phyloP scores from a whole-genome alignment of 2,888 invertebrate species.

The Lucinisca nassula region DNA sequence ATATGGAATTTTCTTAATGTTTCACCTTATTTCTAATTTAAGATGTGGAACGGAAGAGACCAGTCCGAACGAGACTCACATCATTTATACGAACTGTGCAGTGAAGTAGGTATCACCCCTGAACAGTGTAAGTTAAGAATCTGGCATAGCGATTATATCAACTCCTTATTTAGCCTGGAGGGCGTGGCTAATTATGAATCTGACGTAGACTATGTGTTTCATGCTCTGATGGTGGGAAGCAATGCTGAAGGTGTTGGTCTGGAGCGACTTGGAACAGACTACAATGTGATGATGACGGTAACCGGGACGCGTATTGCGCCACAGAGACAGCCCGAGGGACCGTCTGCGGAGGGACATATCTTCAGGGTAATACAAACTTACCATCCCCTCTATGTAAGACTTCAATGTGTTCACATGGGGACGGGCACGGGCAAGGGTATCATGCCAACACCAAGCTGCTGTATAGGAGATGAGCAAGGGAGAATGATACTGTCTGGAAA shows the following conservation, averaged over 20 bases:
- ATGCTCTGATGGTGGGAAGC: conserved; percentile 59
- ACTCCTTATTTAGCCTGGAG: conserved; percentile 64
- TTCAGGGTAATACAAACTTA: conserved; percentile 68
- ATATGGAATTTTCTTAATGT: no score
- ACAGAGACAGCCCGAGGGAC: conserved; percentile 51
- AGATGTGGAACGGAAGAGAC: conserved; percentile 54
- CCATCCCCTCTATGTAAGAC: conserved; percentile 59
- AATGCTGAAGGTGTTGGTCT: conserved; percentile 60
- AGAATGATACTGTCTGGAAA: conserved; percentile 68
- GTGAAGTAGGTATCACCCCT: conserved; percentile 51
- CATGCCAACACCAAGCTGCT: conserved; percentile 61
- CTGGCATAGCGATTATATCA: conserved; percentile 63
- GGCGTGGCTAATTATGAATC: conserved; percentile 67
- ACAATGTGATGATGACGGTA: conserved; percentile 66
- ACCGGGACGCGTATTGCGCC: conserved; percentile 64
- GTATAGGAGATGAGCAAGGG: conserved; percentile 66
- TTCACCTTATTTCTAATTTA: no score
- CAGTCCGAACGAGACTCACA: conserved; percentile 60
- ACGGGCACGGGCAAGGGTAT: conserved; percentile 53
- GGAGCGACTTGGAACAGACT: conserved; percentile 61
- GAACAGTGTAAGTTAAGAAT: conserved; percentile 51
- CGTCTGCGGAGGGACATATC: conserved; percentile 40
- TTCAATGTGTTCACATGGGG: conserved; percentile 66
- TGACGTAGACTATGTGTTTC: conserved; percentile 66
- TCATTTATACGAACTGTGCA: conserved; percentile 63